These are phyloP conservation scores for Mystacornis crossleyi DNA, from an alignment of 2,113 vertebrate genomes.

Conservation along the genomic window DNA sequence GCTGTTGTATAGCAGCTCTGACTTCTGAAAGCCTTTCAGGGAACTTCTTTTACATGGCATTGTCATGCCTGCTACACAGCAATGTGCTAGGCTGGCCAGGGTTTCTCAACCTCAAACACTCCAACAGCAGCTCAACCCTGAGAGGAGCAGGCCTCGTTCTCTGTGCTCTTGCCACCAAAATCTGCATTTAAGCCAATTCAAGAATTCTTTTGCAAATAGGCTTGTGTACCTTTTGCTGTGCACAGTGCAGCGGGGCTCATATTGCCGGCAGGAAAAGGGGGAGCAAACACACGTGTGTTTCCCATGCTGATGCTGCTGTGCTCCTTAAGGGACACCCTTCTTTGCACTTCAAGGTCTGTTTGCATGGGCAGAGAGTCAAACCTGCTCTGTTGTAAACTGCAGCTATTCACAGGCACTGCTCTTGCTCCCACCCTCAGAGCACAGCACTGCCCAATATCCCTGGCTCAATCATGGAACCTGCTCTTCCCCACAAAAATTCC, in stretches of 20 bases:
- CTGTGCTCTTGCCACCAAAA: neutral
- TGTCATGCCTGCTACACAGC: slow-evolving; percentile 50
- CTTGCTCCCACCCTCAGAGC: neutral
- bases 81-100: neutral
- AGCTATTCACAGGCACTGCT: neutral
- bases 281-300: neutral
- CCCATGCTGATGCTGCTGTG: neutral
- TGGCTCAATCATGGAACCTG: rapidly evolving
- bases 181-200: neutral
- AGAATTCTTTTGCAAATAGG: neutral
- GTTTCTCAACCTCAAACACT: neutral
- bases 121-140: neutral
- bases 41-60: slow-evolving; percentile 47
- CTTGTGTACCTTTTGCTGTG: neutral
- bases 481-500: neutral
- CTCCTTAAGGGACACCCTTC: neutral
- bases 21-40: slow-evolving; percentile 65
- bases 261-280: neutral
- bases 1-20: slow-evolving; percentile 54
- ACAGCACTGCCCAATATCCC: neutral
- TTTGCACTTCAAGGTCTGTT: neutral
- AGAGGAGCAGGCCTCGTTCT: neutral
- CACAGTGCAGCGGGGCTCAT: too few species aligned
- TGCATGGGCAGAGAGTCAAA: neutral
- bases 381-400: neutral